Evolutionary conservation across 2,888 invertebrate genomes (phyloP).

Genomic region (Callinectes sapidus): DNA sequence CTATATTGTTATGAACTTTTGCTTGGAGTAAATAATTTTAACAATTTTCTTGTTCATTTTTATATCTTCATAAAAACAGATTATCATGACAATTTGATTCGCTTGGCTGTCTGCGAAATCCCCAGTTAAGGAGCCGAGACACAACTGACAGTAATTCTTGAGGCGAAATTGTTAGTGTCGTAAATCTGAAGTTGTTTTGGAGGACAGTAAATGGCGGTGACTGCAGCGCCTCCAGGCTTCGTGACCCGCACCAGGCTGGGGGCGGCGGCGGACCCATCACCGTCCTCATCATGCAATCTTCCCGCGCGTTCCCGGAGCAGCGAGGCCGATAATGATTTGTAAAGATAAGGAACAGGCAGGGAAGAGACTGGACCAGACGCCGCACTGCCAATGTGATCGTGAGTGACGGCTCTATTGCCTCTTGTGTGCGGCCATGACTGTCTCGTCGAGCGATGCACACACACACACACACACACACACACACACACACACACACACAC

Average conservation of each 20-base stretch:
- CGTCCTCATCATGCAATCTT: slow-evolving; percentile 15
- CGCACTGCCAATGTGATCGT: not conserved
- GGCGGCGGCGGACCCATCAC: not conserved
- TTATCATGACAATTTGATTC: slow-evolving; percentile 33
- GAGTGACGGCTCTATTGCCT: slow-evolving; percentile 36
- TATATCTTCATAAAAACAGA: slow-evolving; percentile 26
- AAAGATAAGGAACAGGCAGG: slow-evolving; percentile 36
- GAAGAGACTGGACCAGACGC: not conserved
- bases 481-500: slow-evolving; percentile 23
- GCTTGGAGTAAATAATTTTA: slow-evolving; percentile 7
- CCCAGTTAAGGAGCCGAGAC: not conserved
- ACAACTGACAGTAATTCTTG: slow-evolving; percentile 18
- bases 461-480: slow-evolving; percentile 26
- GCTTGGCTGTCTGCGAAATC: slow-evolving; percentile 26
- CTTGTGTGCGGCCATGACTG: not conserved
- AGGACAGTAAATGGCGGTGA: not conserved
- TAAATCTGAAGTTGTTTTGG: slow-evolving; percentile 22
- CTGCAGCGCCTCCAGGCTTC: slow-evolving; percentile 22
- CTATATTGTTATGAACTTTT: slow-evolving; percentile 24
- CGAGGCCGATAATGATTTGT: slow-evolving; percentile 26
- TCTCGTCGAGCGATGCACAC: not conserved
- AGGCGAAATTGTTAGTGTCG: slow-evolving; percentile 31
- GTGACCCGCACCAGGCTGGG: slow-evolving; percentile 14
- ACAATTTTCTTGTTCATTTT: slow-evolving; percentile 24
- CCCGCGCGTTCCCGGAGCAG: slow-evolving; percentile 11